Base-by-base conservation (phyloP, 2,888 invertebrate genomes). In the Druceiella hillmani region DNA sequence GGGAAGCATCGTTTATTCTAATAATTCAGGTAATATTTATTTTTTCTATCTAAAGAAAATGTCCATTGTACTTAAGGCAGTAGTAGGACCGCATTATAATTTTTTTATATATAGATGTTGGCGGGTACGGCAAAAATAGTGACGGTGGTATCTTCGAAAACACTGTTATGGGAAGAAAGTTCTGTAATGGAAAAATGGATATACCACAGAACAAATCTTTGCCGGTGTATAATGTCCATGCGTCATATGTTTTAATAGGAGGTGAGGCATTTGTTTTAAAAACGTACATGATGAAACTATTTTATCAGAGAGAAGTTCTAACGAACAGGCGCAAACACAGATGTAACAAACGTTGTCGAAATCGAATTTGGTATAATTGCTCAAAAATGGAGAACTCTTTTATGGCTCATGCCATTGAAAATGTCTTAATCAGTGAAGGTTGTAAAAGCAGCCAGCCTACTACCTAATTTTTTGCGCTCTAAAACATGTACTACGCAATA, bases 111-210 rank as follows among this genome's bases (percentile, higher is more conserved):
- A 33, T 46, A 7, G 44, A 49, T 41, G 32, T 48, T 14, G 47
- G 47, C 3, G 43, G 33, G 12, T 48, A 25, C 43, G 47, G 44
- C 6, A 44, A 45, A 36, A 43, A 46, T 13, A 45, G 49, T 33
- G 41, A 46, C 27, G 44, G 46, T 12, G n/a, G n/a, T n/a, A n/a
- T n/a, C 36, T 49, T 49, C 36, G 45, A 47, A 24, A 15, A 17
- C 15, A 46, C 46, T 14, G 38, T 30, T 36, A 41, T 48, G 41
- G 43, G 46, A 28, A 31, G 31, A 36, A 34, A 36, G 24, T 42
- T 44, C 17, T 16, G 17, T 29, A 29, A 29, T 29, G 29, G 29
- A 29, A n/a, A n/a, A n/a, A n/a, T n/a, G n/a, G n/a, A n/a, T n/a
- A n/a, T n/a, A n/a, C n/a, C n/a, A n/a, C n/a, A n/a, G n/a, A n/a